These are phyloP conservation scores for Frankliniella intonsa DNA, from an alignment of 2,888 invertebrate species.

Conservation along the genomic window DNA sequence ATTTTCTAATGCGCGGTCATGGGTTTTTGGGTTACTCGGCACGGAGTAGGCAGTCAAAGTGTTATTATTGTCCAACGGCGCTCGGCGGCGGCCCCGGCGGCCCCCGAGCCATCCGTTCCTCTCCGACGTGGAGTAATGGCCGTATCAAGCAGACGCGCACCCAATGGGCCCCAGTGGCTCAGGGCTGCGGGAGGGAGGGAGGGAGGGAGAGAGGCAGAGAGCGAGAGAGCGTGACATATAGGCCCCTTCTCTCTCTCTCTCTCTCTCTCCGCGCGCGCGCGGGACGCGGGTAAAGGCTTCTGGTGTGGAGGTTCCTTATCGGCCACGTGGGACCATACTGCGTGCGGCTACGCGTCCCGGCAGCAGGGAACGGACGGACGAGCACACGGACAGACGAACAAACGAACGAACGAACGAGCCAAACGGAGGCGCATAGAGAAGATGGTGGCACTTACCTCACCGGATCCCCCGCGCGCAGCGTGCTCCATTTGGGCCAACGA, in stretches of 20 bases:
- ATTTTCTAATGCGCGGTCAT: no score
- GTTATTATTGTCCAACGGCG: no score
- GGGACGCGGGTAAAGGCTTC: no score
- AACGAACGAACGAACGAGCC: background rate
- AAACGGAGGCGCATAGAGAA: background rate
- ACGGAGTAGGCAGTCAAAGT: no score
- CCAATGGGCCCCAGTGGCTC: no score
- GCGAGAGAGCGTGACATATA: background rate
- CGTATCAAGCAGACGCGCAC: background rate
- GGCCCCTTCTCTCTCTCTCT: no score
- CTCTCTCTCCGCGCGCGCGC: no score
- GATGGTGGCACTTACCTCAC: background rate
- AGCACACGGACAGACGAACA: background rate
- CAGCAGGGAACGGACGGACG: background rate
- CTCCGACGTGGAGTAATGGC: constrained; percentile 17
- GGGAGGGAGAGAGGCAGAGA: background rate
- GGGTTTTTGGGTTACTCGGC: no score
- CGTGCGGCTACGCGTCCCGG: no score
- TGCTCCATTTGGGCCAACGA: constrained; percentile 4
- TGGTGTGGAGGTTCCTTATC: no score
- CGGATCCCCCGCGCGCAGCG: background rate
- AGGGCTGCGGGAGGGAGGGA: background rate
- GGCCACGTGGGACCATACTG: no score
- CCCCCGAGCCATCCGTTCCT: background rate
- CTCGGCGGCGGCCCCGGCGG: background rate